Percentiles rank a stretch among this genome's conserved stretches.
phyloP scores from a whole-genome alignment of 2,113 vertebrate species.

The Guaruba guarouba region DNA sequence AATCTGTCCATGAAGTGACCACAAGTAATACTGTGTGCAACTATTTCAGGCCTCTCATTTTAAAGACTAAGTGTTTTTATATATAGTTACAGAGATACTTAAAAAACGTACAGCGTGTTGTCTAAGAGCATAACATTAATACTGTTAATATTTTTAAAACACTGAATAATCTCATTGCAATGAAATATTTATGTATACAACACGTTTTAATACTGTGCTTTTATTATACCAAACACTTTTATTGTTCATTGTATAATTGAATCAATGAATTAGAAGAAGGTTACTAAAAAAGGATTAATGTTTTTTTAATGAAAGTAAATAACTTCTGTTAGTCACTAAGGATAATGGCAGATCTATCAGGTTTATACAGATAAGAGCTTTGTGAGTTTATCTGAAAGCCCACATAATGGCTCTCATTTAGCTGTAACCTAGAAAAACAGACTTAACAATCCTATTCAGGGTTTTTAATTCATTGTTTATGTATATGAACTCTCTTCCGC shows the following conservation, averaged over 20 bases:
- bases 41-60: not conserved
- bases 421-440: constrained; percentile 22
- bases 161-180: constrained; percentile 4
- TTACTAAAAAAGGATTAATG: constrained; percentile 64
- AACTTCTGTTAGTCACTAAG: constrained; percentile 61
- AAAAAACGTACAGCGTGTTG: not conserved
- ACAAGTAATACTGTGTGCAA: not conserved
- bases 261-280: constrained; percentile 66
- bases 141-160: constrained; percentile 19
- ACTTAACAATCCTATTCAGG: not conserved
- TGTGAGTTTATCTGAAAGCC: constrained; percentile 64
- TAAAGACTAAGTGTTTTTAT: not conserved
- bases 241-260: constrained; percentile 58
- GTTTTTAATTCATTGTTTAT: constrained; percentile 40
- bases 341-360: constrained; percentile 63
- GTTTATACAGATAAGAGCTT: constrained; percentile 52
- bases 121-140: not conserved
- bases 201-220: constrained; percentile 42
- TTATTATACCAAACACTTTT: constrained; percentile 54
- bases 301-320: constrained; percentile 67
- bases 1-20: not conserved
- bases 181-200: constrained; percentile 55
- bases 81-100: not conserved
- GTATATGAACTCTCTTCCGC: not conserved
- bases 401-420: constrained; percentile 51